A percentile compares a stretch with the other conserved stretches of the same genome.
Conservation (phyloP, 2,888 invertebrate species). For the Agrochola macilenta region DNA sequence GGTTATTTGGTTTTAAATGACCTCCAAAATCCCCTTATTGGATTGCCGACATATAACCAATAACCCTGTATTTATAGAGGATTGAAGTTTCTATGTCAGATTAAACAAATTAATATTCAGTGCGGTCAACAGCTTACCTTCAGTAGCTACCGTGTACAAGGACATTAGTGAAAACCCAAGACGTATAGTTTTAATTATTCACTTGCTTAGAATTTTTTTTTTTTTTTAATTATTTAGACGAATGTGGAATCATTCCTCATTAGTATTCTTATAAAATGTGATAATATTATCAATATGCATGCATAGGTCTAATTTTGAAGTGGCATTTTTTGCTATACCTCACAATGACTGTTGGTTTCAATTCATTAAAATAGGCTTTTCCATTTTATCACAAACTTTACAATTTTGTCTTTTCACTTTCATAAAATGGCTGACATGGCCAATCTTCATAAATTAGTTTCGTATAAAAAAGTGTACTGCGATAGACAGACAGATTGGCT, state of each 20-base stretch:
- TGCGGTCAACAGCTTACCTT: no score
- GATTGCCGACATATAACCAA: no score
- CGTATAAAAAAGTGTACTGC: background rate
- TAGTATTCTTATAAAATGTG: background rate
- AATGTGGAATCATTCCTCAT: background rate
- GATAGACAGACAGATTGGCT: background rate
- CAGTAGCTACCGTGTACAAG: conserved; percentile 5
- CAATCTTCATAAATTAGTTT: background rate
- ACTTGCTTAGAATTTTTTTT: background rate
- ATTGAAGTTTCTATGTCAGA: no score
- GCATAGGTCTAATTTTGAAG: background rate
- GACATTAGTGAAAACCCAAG: conserved; percentile 10
- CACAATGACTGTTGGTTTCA: background rate
- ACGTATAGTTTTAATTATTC: background rate
- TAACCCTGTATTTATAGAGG: background rate
- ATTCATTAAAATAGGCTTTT: background rate
- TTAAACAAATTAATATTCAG: background rate
- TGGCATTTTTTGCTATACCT: background rate
- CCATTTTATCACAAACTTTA: background rate
- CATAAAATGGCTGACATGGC: no score
- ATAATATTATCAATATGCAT: background rate
- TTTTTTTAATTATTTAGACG: background rate
- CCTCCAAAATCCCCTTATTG: no score
- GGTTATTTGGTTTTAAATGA: no score
- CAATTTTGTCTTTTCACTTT: background rate